Conservation (phyloP, 2,113 vertebrate species). For the Chaenogobius annularis region DNA sequence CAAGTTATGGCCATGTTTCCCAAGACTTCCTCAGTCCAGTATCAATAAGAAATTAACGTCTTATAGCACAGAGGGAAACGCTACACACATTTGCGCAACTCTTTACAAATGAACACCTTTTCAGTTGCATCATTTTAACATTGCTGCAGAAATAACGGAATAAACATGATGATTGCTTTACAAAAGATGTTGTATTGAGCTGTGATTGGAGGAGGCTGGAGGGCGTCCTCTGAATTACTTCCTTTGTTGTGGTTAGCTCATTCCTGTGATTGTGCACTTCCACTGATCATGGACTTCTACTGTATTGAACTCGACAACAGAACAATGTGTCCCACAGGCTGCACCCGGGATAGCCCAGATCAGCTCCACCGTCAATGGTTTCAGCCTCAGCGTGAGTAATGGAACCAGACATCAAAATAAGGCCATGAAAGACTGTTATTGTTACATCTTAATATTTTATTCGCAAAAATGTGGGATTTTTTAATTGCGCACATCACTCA, state of each 20-base stretch:
- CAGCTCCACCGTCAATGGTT: constrained; percentile 1
- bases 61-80: not conserved
- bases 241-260: constrained; percentile 47
- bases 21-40: constrained; percentile 17
- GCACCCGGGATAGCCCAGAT: constrained; percentile 9
- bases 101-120: constrained; percentile 6
- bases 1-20: constrained; percentile 51
- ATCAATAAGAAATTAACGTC: constrained; percentile 4
- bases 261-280: constrained; percentile 44
- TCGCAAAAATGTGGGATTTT: not conserved
- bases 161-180: not conserved
- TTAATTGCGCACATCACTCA: not conserved
- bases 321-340: constrained; percentile 50
- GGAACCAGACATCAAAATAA: not conserved
- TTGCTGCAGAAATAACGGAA: not conserved
- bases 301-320: constrained; percentile 63
- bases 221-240: constrained; percentile 55
- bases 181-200: constrained; percentile 18
- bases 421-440: not conserved
- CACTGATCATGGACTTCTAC: constrained; percentile 41
- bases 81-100: not conserved
- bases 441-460: not conserved
- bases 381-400: constrained; percentile 5
- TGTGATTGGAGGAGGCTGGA: constrained; percentile 49
- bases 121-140: not conserved